Evolutionary conservation across 2,888 invertebrate species (phyloP).

Genomic region (Diarsia mendica): DNA sequence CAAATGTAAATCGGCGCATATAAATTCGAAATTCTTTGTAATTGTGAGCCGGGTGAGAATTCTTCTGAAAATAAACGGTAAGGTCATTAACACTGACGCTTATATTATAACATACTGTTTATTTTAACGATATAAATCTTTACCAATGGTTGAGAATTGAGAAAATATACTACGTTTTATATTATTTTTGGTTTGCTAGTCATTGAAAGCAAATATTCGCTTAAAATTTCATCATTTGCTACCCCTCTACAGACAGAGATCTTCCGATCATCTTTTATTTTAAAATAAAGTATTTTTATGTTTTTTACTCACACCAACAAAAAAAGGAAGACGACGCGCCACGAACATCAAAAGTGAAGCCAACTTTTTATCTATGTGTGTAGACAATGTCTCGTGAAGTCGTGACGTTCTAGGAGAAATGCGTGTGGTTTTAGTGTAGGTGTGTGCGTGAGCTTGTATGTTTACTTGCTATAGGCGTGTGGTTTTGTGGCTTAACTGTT

Average conservation of each 20-base stretch:
- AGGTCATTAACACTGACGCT: conserved; percentile 72
- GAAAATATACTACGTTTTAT: conserved; percentile 34
- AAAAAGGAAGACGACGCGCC: too few species aligned
- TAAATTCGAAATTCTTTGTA: conserved; percentile 43
- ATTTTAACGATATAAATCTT: conserved; percentile 71
- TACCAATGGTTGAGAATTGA: conserved; percentile 8
- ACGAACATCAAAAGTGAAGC: too few species aligned
- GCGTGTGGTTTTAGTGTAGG: too few species aligned
- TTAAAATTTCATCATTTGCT: conserved; percentile 13
- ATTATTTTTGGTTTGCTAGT: conserved; percentile 31
- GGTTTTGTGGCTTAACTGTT: too few species aligned
- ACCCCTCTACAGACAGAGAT: not conserved
- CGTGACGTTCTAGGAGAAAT: too few species aligned
- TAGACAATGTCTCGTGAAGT: too few species aligned
- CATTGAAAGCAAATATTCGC: not conserved
- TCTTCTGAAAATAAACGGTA: conserved; percentile 71
- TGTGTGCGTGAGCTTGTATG: too few species aligned
- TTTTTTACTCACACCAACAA: too few species aligned
- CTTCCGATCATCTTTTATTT: not conserved
- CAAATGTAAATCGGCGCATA: conserved; percentile 41
- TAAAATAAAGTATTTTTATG: not conserved
- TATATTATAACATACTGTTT: conserved; percentile 63
- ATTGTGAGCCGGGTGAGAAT: conserved; percentile 55
- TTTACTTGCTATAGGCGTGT: too few species aligned
- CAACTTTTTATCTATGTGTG: too few species aligned